Evolutionary conservation across 2,113 vertebrate genomes (phyloP), one percentile per base, ranked within the genome.

Genomic region (Microcebus lehilahytsara): DNA sequence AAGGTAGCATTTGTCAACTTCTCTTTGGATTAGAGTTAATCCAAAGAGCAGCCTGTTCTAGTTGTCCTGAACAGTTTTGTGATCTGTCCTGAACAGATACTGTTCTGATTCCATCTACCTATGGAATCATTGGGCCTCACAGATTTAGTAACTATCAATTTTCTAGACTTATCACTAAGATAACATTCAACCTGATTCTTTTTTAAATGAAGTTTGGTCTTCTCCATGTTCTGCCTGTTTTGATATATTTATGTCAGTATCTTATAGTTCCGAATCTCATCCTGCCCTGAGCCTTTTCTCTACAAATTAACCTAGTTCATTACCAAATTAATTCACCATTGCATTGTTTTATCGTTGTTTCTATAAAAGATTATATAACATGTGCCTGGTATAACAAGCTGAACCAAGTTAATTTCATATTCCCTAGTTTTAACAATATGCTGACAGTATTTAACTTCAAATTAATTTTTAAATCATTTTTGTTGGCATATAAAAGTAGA

Each of bases 401-500:
- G 77, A 78, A 71, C 53, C 51, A 11, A 80, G 12, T 62, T 85
- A 60, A 92, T 64, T 89, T 84, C 37, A 86, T 34, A 42, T 42
- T 49, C 51, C 62, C 32, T 27, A 53, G 40, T 92, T 80, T 9
- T 85, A 62, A 72, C 62, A 89, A 92, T 79, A 77, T 27, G 74
- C 46, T 85, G 71, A 89, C 20, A 78, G 32, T 46, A 84, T 87
- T 85, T 66, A 64, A 85, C 37, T 86, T 75, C 42, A 53, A 46
- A 53, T 75, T 92, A 78, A 67, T 67, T 80, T 89, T 92, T 56
- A 93, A 80, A 89, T 80, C 12, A 75, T 12, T 60, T 83, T n/a
- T 93, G 64, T 90, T 85, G 19, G 27, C 49, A 62, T 86, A 86
- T 79, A 72, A 79, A 96, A 74, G 58, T 14, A 72, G 9, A 81